phyloP scores from a whole-genome alignment of 1,140 invertebrate genomes.

The Ips nitidus region DNA sequence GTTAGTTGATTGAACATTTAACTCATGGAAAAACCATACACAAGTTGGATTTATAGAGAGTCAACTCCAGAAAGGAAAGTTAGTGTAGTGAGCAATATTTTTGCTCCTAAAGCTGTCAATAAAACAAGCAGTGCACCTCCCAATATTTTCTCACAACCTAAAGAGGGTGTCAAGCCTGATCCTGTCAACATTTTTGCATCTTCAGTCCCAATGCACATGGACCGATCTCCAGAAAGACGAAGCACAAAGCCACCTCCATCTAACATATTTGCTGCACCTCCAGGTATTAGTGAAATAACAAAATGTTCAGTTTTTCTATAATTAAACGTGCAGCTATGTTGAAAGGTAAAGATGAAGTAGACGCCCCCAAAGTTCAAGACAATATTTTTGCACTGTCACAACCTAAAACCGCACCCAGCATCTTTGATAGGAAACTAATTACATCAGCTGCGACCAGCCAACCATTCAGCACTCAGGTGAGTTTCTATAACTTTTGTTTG shows the following conservation, averaged over 20 bases:
- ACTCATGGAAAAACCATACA: too few species aligned
- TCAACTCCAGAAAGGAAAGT: constrained; percentile 27
- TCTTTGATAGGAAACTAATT: constrained; percentile 9
- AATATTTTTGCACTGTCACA: constrained; percentile 8
- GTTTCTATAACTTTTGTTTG: background rate
- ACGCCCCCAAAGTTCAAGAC: background rate
- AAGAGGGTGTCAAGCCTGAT: background rate
- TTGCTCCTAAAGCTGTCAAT: constrained; percentile 7
- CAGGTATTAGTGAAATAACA: too few species aligned
- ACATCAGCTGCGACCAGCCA: background rate
- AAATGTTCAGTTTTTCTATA: too few species aligned
- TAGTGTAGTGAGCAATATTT: constrained; percentile 21
- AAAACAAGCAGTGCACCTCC: background rate
- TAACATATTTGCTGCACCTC: too few species aligned
- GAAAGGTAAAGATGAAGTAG: constrained; percentile 3
- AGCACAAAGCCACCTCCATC: too few species aligned
- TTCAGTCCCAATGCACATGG: too few species aligned
- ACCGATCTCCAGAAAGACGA: too few species aligned
- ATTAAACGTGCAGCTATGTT: too few species aligned
- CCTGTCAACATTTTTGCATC: constrained; percentile 1
- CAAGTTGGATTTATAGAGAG: constrained; percentile 14
- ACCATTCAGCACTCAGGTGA: background rate
- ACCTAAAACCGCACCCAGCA: background rate
- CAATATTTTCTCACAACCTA: constrained; percentile 34
- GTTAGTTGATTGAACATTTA: background rate